Base-by-base conservation (phyloP, 2,113 vertebrate species). In the Ceyx cyanopectus region DNA sequence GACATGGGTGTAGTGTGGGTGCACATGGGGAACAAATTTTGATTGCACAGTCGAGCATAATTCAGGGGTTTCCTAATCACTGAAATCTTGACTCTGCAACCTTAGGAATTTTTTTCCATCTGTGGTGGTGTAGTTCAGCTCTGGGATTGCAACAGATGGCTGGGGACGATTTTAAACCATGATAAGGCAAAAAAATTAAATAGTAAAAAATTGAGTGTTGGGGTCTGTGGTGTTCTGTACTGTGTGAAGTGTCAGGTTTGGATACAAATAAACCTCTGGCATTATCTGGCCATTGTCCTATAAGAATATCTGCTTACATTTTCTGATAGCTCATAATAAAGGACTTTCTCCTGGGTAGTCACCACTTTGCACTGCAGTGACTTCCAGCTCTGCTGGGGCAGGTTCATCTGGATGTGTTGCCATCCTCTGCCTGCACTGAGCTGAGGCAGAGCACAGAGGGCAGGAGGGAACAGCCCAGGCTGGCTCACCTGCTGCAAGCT, bases 61-160 rank as follows among this genome's bases (percentile, higher is more conserved):
- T 50, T 90, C 83, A 75, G 80, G 81, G 85, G 76, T 95, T 95
- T 95, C 90, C 88, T 75, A 92, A 89, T 93, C 65, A 4, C 85
- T 88, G 83, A 57, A 93, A 88, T 90, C 83, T 89, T 95, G 93
- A 95, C 88, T 92, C 73, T 90, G 85, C 85, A 95, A 75, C 76
- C 73, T 69, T 57, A 29, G 16, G 87, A 77, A 48, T 94, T 88
- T 84, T 70, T 73, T 92, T 53, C 85, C 93, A 87, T 95, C 95
- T 95, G 94, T 67, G 81, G 73, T 92, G 86, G 88, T 92, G 94
- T 92, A 90, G 94, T 88, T 92, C 77, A 41, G 45, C 23, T 83
- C 76, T 81, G 4, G 57, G 74, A 68, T 95, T 94, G 82, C 90
- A 94, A 81, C 96, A 96, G 93, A 94, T 90, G 83, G 85, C 69